Conservation (phyloP, 2,797 vertebrate genomes). For the Galago senegalensis region DNA sequence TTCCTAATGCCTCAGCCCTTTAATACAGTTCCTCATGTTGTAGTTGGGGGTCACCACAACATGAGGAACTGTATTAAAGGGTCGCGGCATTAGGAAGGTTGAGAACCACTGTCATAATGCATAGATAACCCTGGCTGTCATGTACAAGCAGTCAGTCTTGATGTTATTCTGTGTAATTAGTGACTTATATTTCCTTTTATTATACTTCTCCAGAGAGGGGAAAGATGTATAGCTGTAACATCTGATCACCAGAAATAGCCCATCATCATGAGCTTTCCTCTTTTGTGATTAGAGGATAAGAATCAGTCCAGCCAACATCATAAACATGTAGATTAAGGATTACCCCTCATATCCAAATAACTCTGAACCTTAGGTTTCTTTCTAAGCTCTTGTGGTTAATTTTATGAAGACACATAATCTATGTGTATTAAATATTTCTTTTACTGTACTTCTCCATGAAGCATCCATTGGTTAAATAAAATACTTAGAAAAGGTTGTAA, state of each 20-base stretch:
- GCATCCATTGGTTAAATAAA: slow-evolving; percentile 39
- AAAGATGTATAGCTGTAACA: background rate
- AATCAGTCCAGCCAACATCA: background rate
- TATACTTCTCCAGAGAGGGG: background rate
- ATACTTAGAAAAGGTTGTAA: background rate
- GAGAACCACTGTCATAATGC: background rate
- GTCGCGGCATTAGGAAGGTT: no score
- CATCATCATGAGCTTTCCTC: background rate
- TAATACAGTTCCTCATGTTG: no score
- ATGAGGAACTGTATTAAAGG: no score
- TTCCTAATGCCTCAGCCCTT: no score
- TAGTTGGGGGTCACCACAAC: no score
- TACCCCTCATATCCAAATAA: background rate
- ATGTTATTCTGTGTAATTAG: background rate
- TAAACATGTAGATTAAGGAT: background rate
- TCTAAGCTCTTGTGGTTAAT: slow-evolving; percentile 19
- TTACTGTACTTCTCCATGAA: background rate
- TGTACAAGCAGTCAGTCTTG: background rate
- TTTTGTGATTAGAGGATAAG: background rate
- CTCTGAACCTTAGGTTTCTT: slow-evolving; percentile 47
- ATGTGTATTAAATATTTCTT: slow-evolving; percentile 4
- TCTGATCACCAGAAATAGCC: background rate
- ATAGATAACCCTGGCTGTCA: background rate
- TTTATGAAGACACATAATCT: slow-evolving; percentile 11
- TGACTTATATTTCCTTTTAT: background rate